Base-by-base conservation (phyloP, 2,113 vertebrate species). In the Hippocampus abdominalis region DNA sequence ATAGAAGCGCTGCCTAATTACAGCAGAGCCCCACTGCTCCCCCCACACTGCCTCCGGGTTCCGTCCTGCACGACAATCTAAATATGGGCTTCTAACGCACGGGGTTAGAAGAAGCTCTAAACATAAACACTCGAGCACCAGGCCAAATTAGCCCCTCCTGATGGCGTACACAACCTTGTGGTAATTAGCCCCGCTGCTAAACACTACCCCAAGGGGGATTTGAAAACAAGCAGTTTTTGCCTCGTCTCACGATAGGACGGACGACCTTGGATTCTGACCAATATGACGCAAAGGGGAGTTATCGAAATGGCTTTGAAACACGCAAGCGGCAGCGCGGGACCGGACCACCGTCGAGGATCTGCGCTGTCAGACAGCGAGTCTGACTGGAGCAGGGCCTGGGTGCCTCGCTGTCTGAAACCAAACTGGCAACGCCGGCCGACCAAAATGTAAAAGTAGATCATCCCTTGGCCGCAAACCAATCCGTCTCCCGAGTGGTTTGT, bases 331-430 rank as follows among this genome's bases (percentile, higher is more conserved):
- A 77, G 72, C 64, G 68, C 74, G 81, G 84, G 78, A 68, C 39
- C 64, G 78, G 90, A 87, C 87, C 88, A 88, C 89, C 87, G 56
- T 71, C 84, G 74, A 73, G 82, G 70, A 78, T 78, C 71, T 63
- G 65, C 66, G 39, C 73, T 70, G 79, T 75, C 79, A 87, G 81
- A 84, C 76, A 66, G 64, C 69, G 64, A 83, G 76, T 80, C 77
- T 77, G 81, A 80, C 77, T 77, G 63, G 69, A 74, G 64, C 54
- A 64, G 64, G 42, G 70, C 65, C 78, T 61, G 75, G 79, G 81
- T 79, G 83, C 84, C 84, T 83, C 76, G 73, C 75, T 83, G 87
- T 88, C 86, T 87, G 78, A 84, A 83, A 83, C 84, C 81, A 84
- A 83, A 80, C 76, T 85, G 81, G 86, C 81, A 86, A 77, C 25